Percentiles rank a stretch among this genome's conserved stretches.
These are phyloP conservation scores for Brachionus calyciflorus DNA, from an alignment of 1,140 invertebrate species.

Conservation along the genomic window DNA sequence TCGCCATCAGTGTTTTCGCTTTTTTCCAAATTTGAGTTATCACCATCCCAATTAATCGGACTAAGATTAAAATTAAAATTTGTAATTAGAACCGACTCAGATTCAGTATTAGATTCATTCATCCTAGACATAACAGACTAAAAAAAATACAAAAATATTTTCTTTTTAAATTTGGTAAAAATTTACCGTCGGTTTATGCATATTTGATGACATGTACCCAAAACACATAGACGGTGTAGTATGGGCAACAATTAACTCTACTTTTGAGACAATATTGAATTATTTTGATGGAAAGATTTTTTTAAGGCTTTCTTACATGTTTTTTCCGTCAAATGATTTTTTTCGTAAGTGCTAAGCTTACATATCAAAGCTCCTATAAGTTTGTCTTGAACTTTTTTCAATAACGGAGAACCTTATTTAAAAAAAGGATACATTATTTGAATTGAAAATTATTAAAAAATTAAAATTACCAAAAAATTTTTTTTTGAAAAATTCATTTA, in stretches of 20 bases:
- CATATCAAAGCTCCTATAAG: constrained; percentile 29
- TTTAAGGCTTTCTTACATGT: not conserved
- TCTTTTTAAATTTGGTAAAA: not conserved
- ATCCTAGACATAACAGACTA: constrained; percentile 24
- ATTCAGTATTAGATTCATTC: not conserved
- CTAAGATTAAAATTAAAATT: constrained; percentile 31
- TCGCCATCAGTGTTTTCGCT: too few species aligned
- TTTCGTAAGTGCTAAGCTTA: not conserved
- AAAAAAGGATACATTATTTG: not conserved
- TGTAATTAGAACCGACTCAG: not conserved
- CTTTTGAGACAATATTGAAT: not conserved
- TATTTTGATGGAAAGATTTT: not conserved
- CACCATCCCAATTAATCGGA: not conserved
- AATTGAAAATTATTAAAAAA: not conserved
- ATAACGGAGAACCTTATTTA: not conserved
- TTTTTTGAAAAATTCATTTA: constrained; percentile 24
- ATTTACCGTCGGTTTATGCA: not conserved
- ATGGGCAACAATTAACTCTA: constrained; percentile 46
- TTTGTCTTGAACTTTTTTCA: constrained; percentile 30
- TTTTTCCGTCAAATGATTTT: not conserved
- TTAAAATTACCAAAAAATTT: constrained; percentile 26
- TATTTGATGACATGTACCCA: constrained; percentile 13
- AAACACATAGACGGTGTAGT: constrained; percentile 40
- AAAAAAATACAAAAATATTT: not conserved
- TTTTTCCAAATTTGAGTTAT: too few species aligned